Evolutionary conservation across 2,113 vertebrate genomes (phyloP).

Genomic region (Vulpes lagopus): DNA sequence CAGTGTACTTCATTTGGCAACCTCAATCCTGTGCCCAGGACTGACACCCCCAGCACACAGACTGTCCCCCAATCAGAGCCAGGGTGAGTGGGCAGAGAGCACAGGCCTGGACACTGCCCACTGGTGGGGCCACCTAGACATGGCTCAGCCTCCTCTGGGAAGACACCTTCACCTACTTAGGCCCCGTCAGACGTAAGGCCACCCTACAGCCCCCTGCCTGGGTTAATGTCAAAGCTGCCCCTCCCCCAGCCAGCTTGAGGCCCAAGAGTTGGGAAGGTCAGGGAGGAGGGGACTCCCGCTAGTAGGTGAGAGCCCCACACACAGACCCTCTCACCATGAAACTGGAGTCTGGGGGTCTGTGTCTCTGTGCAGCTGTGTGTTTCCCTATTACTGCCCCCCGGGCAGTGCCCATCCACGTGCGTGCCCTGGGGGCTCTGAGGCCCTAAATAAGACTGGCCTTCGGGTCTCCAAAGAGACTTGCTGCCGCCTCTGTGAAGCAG

Average conservation of each 20-base stretch:
- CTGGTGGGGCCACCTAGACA: accelerated
- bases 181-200: neutral
- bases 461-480: conserved; percentile 89
- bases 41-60: neutral
- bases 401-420: conserved; percentile 88
- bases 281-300: neutral
- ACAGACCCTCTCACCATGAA: neutral
- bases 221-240: neutral
- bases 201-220: neutral
- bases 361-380: conserved; percentile 89
- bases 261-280: neutral
- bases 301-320: neutral
- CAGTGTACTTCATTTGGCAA: neutral
- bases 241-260: neutral
- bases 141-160: neutral
- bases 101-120: neutral
- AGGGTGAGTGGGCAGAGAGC: neutral
- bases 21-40: neutral
- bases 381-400: conserved; percentile 93
- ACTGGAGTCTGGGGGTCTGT: neutral
- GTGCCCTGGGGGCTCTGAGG: conserved; percentile 91
- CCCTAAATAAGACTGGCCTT: conserved; percentile 88
- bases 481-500: conserved; percentile 90
- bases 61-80: too few species aligned
- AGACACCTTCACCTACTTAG: neutral